Conservation (phyloP, 2,797 vertebrate genomes). For the Miichthys miiuy region DNA sequence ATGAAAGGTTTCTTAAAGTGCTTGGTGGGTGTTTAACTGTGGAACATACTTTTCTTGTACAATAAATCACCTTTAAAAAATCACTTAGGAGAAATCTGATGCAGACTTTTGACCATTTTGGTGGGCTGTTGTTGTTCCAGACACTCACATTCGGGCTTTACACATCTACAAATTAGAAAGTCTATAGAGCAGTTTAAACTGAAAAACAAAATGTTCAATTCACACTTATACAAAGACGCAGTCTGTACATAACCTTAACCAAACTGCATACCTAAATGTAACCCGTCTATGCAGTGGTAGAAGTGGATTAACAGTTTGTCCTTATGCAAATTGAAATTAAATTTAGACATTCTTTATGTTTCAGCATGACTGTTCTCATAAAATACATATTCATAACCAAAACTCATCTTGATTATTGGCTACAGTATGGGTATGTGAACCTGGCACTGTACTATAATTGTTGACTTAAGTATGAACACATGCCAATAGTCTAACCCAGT, state of each 20-base stretch:
- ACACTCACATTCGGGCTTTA: not conserved
- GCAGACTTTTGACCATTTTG: not conserved
- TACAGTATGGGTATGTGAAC: not conserved
- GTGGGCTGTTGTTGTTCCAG: not conserved
- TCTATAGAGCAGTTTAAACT: not conserved
- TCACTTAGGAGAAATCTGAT: not conserved
- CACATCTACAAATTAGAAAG: not conserved
- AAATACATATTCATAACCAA: conserved; percentile 3
- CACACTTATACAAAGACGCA: no score
- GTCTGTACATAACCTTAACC: no score
- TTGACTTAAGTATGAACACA: not conserved
- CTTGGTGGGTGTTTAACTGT: conserved; percentile 31
- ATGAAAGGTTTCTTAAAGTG: conserved; percentile 46
- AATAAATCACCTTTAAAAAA: conserved; percentile 22
- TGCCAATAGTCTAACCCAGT: not conserved
- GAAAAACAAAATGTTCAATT: no score
- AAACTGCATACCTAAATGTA: no score
- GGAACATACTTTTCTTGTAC: conserved; percentile 4
- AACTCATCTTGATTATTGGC: not conserved
- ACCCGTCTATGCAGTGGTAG: not conserved
- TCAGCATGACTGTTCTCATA: conserved; percentile 7
- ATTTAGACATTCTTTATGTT: conserved; percentile 1
- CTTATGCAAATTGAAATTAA: conserved; percentile 10
- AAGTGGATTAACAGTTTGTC: conserved; percentile 2
- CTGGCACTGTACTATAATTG: not conserved